phyloP scores from a whole-genome alignment of 2,113 vertebrate genomes.

The Indicator indicator region DNA sequence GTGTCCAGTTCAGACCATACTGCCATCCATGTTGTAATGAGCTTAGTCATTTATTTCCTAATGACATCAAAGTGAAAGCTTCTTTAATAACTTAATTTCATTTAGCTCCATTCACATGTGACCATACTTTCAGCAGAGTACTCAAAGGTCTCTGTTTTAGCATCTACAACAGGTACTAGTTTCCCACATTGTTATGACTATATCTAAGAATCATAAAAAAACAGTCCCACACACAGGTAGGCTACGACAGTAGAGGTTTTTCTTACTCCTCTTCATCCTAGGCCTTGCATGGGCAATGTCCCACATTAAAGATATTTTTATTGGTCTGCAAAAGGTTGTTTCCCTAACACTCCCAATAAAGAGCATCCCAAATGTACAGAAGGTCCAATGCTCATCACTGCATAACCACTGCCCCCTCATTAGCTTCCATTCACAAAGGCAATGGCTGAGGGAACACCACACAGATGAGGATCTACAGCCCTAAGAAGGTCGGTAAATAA shows the following conservation, averaged over 20 bases:
- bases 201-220: background rate
- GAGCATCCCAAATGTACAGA: background rate
- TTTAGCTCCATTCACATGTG: background rate
- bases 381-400: background rate
- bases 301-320: background rate
- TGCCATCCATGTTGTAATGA: background rate
- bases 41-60: background rate
- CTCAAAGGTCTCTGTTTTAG: background rate
- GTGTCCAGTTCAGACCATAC: background rate
- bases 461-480: conserved; percentile 61
- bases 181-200: background rate
- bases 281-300: background rate
- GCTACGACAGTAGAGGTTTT: background rate
- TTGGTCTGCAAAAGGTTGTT: background rate
- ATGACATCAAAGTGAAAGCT: background rate
- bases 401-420: background rate
- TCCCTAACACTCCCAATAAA: background rate
- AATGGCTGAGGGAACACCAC: conserved; percentile 43
- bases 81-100: background rate
- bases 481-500: conserved; percentile 66
- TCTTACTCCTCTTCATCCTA: background rate
- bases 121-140: background rate
- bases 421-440: conserved; percentile 49
- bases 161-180: background rate
- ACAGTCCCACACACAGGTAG: background rate